Evolutionary conservation across 2,113 vertebrate species (phyloP), one percentile per base, ranked within the genome.

Genomic region (Psittacara wagleri): DNA sequence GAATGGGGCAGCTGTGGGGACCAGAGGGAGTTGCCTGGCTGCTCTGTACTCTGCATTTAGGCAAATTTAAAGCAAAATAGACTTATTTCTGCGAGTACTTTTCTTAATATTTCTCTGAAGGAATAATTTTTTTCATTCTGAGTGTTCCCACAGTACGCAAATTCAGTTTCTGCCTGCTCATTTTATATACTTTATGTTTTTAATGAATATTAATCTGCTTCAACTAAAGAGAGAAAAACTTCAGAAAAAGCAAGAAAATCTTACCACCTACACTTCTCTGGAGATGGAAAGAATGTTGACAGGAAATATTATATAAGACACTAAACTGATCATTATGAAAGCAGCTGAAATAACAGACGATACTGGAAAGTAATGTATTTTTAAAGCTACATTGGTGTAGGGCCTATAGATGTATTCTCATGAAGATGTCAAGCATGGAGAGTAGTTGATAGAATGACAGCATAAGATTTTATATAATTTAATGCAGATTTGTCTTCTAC

Each of bases 261-360:
- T 88, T 88, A 74, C 11, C 29, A 86, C 37, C 19, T 83, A 88
- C 23, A 93, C 9, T 13, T 44, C 39, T 68, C 68, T 78, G 69
- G 61, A 96, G 78, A 86, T 24, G 11, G 75, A 85, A 92, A 78
- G 82, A 79, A 74, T 48, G 25, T 48, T 85, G 92, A 88, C 37
- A 91, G 66, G 73, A 95, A 94, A 91, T 83, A 91, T 33, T 52
- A 67, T 41, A 49, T 74, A 85, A 93, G 90, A 92, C 83, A 70
- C 25, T 51, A 95, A 96, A 91, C 14, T 39, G 28, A 82, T 96
- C 11, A 76, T 96, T 94, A 87, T 49, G 17, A 94, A 88, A 97
- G 93, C 46, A 88, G 84, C 16, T 67, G 83, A 95, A 87, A 86
- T 75, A 96, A 61, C 20, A 96, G 54, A 91, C 57, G 66, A 69